phyloP scores from a whole-genome alignment of 2,113 vertebrate species.

The Chlorodrepanis virens region DNA sequence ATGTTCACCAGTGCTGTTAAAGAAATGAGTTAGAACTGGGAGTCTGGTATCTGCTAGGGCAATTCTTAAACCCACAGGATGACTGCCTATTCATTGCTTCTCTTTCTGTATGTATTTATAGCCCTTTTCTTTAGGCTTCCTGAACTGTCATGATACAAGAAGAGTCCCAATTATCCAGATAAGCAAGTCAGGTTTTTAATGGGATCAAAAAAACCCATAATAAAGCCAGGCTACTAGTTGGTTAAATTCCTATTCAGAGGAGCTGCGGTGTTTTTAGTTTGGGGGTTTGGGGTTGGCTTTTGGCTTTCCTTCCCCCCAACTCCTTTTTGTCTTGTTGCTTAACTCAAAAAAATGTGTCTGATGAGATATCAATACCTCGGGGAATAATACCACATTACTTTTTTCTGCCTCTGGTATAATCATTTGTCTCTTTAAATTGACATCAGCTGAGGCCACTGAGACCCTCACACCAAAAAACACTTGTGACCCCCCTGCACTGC shows the following conservation, averaged over 20 bases:
- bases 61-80: slow-evolving; percentile 47
- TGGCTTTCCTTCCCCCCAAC: neutral
- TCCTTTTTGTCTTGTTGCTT: neutral
- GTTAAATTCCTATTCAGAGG: neutral
- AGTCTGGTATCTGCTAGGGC: slow-evolving; percentile 44
- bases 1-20: slow-evolving; percentile 67
- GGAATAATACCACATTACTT: slow-evolving; percentile 39
- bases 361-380: neutral
- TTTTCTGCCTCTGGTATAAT: slow-evolving; percentile 13
- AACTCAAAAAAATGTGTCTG: neutral
- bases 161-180: slow-evolving; percentile 20
- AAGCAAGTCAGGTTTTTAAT: neutral
- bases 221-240: neutral
- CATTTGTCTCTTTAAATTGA: slow-evolving; percentile 51
- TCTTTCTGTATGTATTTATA: neutral
- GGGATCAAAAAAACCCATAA: neutral
- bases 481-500: neutral
- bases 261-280: neutral
- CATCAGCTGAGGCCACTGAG: neutral
- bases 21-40: slow-evolving; percentile 51
- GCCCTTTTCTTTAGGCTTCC: neutral
- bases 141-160: slow-evolving; percentile 17
- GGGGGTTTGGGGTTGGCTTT: neutral
- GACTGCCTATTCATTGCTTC: neutral
- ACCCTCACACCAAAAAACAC: slow-evolving; percentile 9